Base-by-base conservation (phyloP, 1,140 invertebrate genomes). In the Hetaerina americana region DNA sequence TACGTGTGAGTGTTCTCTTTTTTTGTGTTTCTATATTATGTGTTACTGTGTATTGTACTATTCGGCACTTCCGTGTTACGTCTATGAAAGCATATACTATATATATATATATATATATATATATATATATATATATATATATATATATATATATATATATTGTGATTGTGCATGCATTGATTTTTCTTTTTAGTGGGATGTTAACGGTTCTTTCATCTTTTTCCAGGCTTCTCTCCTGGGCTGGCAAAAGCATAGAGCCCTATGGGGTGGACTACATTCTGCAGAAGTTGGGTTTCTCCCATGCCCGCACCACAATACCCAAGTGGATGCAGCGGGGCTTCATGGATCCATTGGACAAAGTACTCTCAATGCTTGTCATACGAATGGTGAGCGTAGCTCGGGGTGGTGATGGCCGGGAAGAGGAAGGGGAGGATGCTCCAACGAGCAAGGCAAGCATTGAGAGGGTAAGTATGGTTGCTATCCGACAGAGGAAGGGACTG, bases 261-360 rank as follows among this genome's bases (percentile, higher is more conserved):
- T 97, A 98, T 77, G 96, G 96, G 49, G 95, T 98, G 40, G 96
- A 99, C 82, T 97, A 96, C 80, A 97, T 98, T 75, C 84, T 98
- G 29, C 94, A 98, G 82, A 96, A 97, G 81, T 84, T 99, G 5
- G 96, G 96, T 15, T 99, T 99, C 79, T 90, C 92, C 72, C 97
- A 99, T 82, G 97, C 97, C 1, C 85, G 96, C 66, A 96, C 92
- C 57, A 99, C 97, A 29, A 99, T 99, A 79, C 97, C 97, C 24
- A 99, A 99, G 83, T 99, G 97, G 95, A 88, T 98, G 82, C 97
- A 99, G 82, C 85, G 97, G 72, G 96, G 96, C 26, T 93, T 96
- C 75, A 94, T 98, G 88, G 97, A 99, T 84, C 95, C 95, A 0
- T 80, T 96, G 26, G 95, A 97, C 81, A 93, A 93, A 81, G 85